A percentile compares a stretch with the other conserved stretches of the same genome.
Conservation (phyloP, 2,797 vertebrate genomes). For the Caiman crocodilus region DNA sequence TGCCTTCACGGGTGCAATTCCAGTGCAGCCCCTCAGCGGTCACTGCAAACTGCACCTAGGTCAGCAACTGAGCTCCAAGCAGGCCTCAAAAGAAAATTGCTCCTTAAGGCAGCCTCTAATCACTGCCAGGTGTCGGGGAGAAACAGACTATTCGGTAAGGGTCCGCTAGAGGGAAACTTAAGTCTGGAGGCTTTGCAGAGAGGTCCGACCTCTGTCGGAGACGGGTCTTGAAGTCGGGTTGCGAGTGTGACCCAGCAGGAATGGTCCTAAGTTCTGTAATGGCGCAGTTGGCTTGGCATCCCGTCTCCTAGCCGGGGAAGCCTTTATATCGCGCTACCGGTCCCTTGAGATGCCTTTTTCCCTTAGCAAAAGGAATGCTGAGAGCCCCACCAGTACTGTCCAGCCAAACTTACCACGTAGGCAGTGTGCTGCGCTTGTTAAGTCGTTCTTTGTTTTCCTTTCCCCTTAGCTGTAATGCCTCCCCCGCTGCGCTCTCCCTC, state of each 20-base stretch:
- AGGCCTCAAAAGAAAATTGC: not conserved
- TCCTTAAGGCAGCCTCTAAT: not conserved
- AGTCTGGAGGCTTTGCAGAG: not conserved
- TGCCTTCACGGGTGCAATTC: not conserved
- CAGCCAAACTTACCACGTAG: not conserved
- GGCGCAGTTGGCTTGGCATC: not conserved
- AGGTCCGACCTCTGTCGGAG: not conserved
- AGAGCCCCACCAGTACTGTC: not conserved
- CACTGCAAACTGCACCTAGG: not conserved
- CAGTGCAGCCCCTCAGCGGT: too few species aligned
- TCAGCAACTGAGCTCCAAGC: not conserved
- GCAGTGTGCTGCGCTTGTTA: not conserved
- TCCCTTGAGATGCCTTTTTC: not conserved
- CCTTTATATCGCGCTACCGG: not conserved
- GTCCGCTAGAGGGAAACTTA: not conserved
- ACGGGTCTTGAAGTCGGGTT: not conserved
- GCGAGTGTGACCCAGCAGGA: not conserved
- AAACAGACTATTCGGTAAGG: not conserved
- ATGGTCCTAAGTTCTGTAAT: too few species aligned
- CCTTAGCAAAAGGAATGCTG: not conserved
- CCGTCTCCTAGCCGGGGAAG: too few species aligned
- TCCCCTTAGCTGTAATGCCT: not conserved
- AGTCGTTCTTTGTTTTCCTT: not conserved
- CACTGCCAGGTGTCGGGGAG: not conserved
- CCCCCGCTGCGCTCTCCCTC: not conserved